A percentile compares a stretch with the other conserved stretches of the same genome.
Conservation (phyloP, 2,888 invertebrate species). For the Yponomeuta plumbellus region DNA sequence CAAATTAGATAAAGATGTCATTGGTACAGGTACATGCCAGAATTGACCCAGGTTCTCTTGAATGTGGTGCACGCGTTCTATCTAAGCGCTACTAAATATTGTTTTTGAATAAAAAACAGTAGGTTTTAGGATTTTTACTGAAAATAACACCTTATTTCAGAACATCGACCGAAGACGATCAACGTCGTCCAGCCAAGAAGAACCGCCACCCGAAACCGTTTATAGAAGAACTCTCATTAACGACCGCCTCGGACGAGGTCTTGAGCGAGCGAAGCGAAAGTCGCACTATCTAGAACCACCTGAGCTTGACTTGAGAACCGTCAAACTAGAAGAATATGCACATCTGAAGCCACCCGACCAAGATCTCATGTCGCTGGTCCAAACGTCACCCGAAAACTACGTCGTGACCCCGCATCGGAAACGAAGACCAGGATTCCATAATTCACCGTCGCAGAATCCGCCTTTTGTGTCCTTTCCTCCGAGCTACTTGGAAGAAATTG, state of each 20-base stretch:
- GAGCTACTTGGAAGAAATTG: slow-evolving; percentile 83
- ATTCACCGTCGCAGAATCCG: slow-evolving; percentile 90
- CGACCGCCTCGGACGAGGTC: slow-evolving; percentile 78
- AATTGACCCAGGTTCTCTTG: too few species aligned
- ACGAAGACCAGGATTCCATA: slow-evolving; percentile 90
- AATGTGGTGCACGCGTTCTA: too few species aligned
- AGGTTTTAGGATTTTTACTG: not conserved
- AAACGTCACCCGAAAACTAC: slow-evolving; percentile 86
- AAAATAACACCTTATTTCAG: slow-evolving; percentile 28
- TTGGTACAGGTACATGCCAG: too few species aligned
- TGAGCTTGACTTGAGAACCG: slow-evolving; percentile 80
- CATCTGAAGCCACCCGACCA: slow-evolving; percentile 82
- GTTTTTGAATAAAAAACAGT: too few species aligned
- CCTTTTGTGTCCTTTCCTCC: slow-evolving; percentile 90
- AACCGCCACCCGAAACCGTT: slow-evolving; percentile 69
- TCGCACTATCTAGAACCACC: slow-evolving; percentile 80
- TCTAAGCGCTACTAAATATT: too few species aligned
- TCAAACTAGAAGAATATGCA: slow-evolving; percentile 81
- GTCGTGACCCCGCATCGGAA: slow-evolving; percentile 92
- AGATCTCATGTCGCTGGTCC: slow-evolving; percentile 81
- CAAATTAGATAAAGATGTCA: too few species aligned
- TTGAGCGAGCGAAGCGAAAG: slow-evolving; percentile 79
- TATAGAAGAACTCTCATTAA: slow-evolving; percentile 78
- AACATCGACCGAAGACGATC: slow-evolving; percentile 65
- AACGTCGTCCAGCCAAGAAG: slow-evolving; percentile 71